Evolutionary conservation across 2,113 vertebrate genomes (phyloP), one percentile per base, ranked within the genome.

Genomic region (Gasterosteus aculeatus): DNA sequence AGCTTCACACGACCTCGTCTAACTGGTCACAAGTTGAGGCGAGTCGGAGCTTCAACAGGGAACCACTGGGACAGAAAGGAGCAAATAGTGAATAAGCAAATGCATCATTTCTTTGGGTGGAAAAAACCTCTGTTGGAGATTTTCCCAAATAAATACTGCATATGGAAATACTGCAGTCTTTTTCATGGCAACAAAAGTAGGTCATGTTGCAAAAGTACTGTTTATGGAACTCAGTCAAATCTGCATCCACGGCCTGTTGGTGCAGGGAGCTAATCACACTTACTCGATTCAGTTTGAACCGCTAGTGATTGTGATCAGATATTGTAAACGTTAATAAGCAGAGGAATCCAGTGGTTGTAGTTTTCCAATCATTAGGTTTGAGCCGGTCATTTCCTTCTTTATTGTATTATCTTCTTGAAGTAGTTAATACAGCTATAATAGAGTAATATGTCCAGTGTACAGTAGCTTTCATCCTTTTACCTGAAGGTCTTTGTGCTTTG

Each of bases 161-260:
- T 38, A 33, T 76, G 61, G 33, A 75, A 72, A 68, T 26, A 56
- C 69, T 73, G 75, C 75, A 63, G 62, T 46, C 41, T 49, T 58
- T 59, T 58, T 59, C 61, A 53, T 39, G 60, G 54, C 22, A 66
- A 63, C 62, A 29, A 26, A 83, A 79, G 22, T 79, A 66, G 76
- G 81, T 80, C 77, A 84, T 31, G 64, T 64, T 78, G 58, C 49
- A 58, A 42, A 82, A 77, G 38, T 60, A 15, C 72, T 67, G 61
- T 71, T 65, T 51, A 38, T 66, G 31, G 19, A 66, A 54, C n/a
- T 39, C 11, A 62, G 49, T 57, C 16, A 59, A 39, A 41, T 41
- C 19, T n/a, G 42, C 33, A 31, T 12, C 44, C 57, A 8, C 56
- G 35, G 63, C 29, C 19, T 3, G 22, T 10, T 7, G 5, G 1